Evolutionary conservation across 2,888 invertebrate genomes (phyloP).

Genomic region (Harpalus rufipes): DNA sequence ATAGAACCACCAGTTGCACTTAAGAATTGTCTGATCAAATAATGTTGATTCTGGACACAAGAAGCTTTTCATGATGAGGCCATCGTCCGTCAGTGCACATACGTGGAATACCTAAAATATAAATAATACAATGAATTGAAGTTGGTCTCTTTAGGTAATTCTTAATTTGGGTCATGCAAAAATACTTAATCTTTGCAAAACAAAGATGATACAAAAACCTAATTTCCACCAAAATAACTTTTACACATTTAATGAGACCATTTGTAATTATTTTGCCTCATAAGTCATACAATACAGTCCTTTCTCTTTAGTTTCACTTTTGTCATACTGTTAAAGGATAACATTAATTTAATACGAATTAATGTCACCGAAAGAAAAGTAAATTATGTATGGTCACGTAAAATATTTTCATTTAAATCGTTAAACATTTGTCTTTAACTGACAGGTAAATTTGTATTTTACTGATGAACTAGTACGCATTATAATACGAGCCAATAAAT

Average conservation of each 20-base stretch:
- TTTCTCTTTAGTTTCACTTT: not conserved
- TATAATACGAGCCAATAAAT: too few species aligned
- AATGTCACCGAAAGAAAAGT: not conserved
- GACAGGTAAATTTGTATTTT: too few species aligned
- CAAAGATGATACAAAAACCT: not conserved
- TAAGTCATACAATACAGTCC: not conserved
- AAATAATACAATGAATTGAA: not conserved
- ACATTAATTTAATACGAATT: not conserved
- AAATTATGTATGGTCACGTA: not conserved
- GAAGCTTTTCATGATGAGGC: constrained; percentile 94
- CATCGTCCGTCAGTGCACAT: constrained; percentile 92
- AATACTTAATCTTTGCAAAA: not conserved
- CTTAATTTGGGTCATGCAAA: not conserved
- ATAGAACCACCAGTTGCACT: constrained; percentile 97
- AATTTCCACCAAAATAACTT: not conserved
- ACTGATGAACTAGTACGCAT: too few species aligned
- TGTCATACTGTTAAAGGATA: not conserved
- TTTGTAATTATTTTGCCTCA: not conserved
- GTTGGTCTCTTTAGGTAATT: not conserved
- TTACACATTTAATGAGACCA: not conserved
- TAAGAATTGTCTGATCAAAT: constrained; percentile 93
- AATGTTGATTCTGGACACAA: constrained; percentile 94
- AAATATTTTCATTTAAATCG: not conserved
- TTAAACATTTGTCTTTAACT: too few species aligned
- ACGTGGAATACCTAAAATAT: constrained; percentile 90